A percentile compares a stretch with the other conserved stretches of the same genome.
phyloP scores from a whole-genome alignment of 2,797 vertebrate species.

The Danio albolineatus region DNA sequence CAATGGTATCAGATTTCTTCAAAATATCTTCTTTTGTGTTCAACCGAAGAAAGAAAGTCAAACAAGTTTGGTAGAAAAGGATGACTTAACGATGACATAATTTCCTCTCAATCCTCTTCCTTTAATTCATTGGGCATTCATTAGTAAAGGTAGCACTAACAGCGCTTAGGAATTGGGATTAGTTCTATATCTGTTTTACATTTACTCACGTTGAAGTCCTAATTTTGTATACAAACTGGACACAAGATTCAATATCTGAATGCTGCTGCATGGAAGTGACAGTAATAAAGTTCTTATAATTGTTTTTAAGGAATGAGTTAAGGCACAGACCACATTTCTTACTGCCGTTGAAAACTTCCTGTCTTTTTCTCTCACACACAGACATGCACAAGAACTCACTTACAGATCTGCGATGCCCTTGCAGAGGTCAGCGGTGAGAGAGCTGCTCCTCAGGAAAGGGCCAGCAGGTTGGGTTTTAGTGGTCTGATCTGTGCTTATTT shows the following conservation, averaged over 20 bases:
- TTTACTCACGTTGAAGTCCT: not conserved
- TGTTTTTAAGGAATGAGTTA: not conserved
- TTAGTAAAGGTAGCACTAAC: not conserved
- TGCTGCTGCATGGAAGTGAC: not conserved
- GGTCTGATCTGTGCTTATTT: slow-evolving; percentile 84
- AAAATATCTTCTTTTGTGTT: too few species aligned
- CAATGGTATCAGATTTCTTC: too few species aligned
- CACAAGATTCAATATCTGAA: not conserved
- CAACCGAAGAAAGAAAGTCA: too few species aligned
- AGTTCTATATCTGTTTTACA: not conserved
- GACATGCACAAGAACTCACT: slow-evolving; percentile 27
- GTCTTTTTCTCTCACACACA: slow-evolving; percentile 16
- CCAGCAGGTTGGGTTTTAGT: slow-evolving; percentile 64
- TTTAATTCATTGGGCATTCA: too few species aligned
- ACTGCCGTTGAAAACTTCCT: not conserved
- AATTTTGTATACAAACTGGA: not conserved
- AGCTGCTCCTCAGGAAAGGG: slow-evolving; percentile 70
- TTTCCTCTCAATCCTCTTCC: too few species aligned
- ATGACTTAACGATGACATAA: too few species aligned
- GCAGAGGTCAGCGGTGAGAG: slow-evolving; percentile 80
- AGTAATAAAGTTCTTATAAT: not conserved
- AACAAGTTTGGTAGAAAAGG: too few species aligned
- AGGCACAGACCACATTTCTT: not conserved
- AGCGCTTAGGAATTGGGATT: not conserved
- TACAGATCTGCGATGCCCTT: slow-evolving; percentile 61